Evolutionary conservation across 2,888 invertebrate genomes (phyloP).

Genomic region (Vanessa cardui): DNA sequence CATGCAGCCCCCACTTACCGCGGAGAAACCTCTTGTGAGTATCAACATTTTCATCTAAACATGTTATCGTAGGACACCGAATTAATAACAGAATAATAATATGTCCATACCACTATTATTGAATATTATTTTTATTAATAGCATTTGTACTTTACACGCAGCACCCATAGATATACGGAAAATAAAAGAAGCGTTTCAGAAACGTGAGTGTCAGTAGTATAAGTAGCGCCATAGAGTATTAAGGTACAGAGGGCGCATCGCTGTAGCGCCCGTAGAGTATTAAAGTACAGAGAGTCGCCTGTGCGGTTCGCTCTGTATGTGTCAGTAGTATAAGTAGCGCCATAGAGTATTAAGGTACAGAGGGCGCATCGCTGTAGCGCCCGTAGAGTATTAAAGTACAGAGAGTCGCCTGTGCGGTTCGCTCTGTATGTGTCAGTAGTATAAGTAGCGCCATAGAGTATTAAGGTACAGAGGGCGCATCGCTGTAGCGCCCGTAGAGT

Average conservation of each 20-base stretch:
- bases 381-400: no score
- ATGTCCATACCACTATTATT: conserved; percentile 4
- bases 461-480: no score
- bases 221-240: not conserved
- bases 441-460: not conserved
- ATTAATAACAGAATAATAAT: not conserved
- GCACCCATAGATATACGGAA: conserved; percentile 76
- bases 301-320: no score
- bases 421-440: conserved; percentile 49
- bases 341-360: not conserved
- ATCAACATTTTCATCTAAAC: conserved; percentile 42
- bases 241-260: no score
- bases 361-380: no score
- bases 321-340: not conserved
- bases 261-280: no score
- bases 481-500: no score
- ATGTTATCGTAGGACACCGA: not conserved
- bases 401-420: no score
- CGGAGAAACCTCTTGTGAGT: conserved; percentile 79
- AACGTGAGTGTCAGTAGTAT: conserved; percentile 63
- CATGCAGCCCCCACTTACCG: conserved; percentile 82
- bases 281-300: no score
- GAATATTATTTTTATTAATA: not conserved
- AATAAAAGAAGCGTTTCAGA: conserved; percentile 77
- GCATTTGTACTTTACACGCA: conserved; percentile 57